These are phyloP conservation scores for Nasonia giraulti DNA, from an alignment of 1,140 invertebrate species.

Conservation along the genomic window DNA sequence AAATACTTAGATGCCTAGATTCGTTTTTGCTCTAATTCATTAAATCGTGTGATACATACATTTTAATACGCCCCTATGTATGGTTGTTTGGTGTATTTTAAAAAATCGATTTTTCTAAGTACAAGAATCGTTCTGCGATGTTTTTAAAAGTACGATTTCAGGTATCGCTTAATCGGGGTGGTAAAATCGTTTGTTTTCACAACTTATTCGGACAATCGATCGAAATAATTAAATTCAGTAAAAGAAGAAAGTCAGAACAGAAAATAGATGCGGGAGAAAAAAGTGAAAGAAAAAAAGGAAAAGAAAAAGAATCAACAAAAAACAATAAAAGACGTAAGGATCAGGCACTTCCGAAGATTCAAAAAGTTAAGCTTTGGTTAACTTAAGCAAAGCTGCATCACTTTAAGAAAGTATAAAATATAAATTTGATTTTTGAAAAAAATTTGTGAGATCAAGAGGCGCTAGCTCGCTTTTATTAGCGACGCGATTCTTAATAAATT, in stretches of 20 bases:
- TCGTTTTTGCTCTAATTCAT: conserved; percentile 44
- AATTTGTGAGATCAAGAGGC: conserved; percentile 30
- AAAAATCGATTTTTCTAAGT: neutral
- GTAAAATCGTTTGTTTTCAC: neutral
- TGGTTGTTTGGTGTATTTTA: neutral
- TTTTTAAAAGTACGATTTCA: neutral
- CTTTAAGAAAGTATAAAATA: conserved; percentile 39
- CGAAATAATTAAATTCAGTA: neutral
- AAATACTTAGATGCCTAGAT: conserved; percentile 28
- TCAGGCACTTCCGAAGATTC: conserved; percentile 41
- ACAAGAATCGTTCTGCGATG: neutral
- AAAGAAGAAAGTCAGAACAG: conserved; percentile 3
- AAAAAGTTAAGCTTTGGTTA: conserved; percentile 53
- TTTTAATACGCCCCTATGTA: neutral
- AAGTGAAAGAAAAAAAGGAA: conserved; percentile 36
- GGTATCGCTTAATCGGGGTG: neutral
- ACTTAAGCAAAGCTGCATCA: conserved; percentile 49
- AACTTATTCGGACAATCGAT: neutral
- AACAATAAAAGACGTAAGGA: conserved; percentile 50
- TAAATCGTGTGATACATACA: conserved; percentile 43
- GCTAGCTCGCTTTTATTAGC: conserved; percentile 4
- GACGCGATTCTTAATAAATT: neutral
- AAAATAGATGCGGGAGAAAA: conserved; percentile 11
- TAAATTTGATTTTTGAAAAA: neutral
- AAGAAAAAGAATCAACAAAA: conserved; percentile 39